Conservation (phyloP, 2,797 vertebrate genomes). For the Artibeus jamaicensis region DNA sequence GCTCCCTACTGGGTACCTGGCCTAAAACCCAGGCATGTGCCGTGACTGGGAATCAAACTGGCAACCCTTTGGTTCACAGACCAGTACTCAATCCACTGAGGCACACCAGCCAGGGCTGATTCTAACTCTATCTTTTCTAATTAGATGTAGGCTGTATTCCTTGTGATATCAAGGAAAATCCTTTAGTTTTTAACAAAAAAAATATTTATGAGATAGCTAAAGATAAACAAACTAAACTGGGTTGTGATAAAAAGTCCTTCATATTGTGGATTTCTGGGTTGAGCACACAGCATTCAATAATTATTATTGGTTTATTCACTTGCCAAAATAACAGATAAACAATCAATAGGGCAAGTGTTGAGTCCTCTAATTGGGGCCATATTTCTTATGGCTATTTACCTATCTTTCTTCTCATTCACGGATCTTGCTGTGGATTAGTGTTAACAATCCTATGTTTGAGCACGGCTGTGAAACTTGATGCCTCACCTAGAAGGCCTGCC, state of each 20-base stretch:
- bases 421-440: slow-evolving; percentile 30
- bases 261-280: not conserved
- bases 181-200: not conserved
- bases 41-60: too few species aligned
- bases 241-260: not conserved
- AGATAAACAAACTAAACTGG: not conserved
- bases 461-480: slow-evolving; percentile 47
- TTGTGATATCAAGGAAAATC: slow-evolving; percentile 11
- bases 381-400: slow-evolving; percentile 16
- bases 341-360: not conserved
- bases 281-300: not conserved
- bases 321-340: not conserved
- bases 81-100: too few species aligned
- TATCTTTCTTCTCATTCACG: slow-evolving; percentile 25
- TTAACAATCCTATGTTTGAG: slow-evolving; percentile 47
- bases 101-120: not conserved
- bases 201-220: not conserved
- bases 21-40: too few species aligned
- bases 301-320: slow-evolving; percentile 3
- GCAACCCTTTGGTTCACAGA: too few species aligned
- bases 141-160: not conserved
- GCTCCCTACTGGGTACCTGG: too few species aligned
- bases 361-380: not conserved
- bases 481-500: slow-evolving; percentile 47
- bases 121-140: not conserved